Evolutionary conservation across 1,140 invertebrate genomes (phyloP).

Genomic region (Drosophila kepulauana): DNA sequence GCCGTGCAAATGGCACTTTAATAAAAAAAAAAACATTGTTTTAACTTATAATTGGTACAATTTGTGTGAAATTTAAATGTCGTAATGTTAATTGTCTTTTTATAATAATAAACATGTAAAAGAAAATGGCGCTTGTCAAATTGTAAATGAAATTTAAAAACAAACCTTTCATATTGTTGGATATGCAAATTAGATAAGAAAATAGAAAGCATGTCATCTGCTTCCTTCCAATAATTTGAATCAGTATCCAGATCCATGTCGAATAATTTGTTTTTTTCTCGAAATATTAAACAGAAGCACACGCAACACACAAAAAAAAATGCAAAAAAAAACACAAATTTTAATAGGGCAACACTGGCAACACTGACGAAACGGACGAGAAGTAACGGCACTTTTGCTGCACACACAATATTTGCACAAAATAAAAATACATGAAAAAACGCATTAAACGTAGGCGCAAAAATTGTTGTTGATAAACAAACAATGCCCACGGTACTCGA

Average conservation of each 20-base stretch:
- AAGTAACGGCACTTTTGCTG: constrained; percentile 38
- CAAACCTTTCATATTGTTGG: too few relatives aligned
- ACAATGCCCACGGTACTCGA: constrained; percentile 1
- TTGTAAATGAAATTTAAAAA: not conserved
- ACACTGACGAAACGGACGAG: not conserved
- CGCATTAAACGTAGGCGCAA: not conserved
- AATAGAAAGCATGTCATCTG: not conserved
- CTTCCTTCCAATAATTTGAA: constrained; percentile 6
- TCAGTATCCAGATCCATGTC: not conserved
- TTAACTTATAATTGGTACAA: constrained; percentile 32
- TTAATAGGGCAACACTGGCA: constrained; percentile 19
- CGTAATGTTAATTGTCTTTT: constrained; percentile 6
- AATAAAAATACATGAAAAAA: constrained; percentile 11
- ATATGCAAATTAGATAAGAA: too few relatives aligned
- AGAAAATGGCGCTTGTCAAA: not conserved
- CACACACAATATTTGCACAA: constrained; percentile 9
- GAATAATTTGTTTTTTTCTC: not conserved
- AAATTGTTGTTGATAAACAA: constrained; percentile 10
- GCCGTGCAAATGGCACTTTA: constrained; percentile 65
- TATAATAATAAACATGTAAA: constrained; percentile 6
- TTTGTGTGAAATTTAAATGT: constrained; percentile 22
- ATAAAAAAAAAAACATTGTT: constrained; percentile 10
- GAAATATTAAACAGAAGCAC: constrained; percentile 1
- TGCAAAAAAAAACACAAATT: constrained; percentile 6
- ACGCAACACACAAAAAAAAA: not conserved